Evolutionary conservation across 2,797 vertebrate genomes (phyloP).

Genomic region (Rachycentron canadum): DNA sequence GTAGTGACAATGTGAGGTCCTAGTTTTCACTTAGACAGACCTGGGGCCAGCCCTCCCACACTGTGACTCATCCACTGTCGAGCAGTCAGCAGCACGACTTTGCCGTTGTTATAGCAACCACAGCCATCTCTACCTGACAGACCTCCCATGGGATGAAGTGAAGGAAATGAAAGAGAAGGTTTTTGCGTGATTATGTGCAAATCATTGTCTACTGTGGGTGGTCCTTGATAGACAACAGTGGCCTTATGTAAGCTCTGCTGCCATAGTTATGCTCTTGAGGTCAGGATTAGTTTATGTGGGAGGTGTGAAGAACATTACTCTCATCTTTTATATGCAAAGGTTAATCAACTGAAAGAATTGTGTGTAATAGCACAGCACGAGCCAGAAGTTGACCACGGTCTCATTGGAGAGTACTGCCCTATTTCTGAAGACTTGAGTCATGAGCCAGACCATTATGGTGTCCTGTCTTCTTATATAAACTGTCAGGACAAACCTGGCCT

Average conservation of each 20-base stretch:
- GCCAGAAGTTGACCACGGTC: conserved; percentile 13
- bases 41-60: conserved; percentile 72
- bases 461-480: conserved; percentile 12
- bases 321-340: conserved; percentile 35
- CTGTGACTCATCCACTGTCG: conserved; percentile 78
- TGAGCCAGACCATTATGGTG: background rate
- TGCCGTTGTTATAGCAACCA: conserved; percentile 75
- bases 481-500: background rate
- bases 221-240: conserved; percentile 57
- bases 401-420: background rate
- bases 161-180: conserved; percentile 67
- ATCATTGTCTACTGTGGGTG: conserved; percentile 59
- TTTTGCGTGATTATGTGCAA: conserved; percentile 55
- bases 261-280: conserved; percentile 41
- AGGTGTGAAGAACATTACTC: conserved; percentile 36
- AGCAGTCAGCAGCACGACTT: conserved; percentile 71
- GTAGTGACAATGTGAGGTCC: conserved; percentile 64
- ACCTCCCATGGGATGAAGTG: conserved; percentile 73
- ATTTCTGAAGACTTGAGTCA: conserved; percentile 1
- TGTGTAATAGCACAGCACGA: background rate
- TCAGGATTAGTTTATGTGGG: conserved; percentile 49
- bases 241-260: conserved; percentile 63
- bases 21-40: conserved; percentile 61
- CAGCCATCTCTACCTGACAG: conserved; percentile 75
- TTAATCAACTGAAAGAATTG: conserved; percentile 22